Evolutionary conservation across 2,888 invertebrate species (phyloP).

Genomic region (Pristionchus fissidentatus): DNA sequence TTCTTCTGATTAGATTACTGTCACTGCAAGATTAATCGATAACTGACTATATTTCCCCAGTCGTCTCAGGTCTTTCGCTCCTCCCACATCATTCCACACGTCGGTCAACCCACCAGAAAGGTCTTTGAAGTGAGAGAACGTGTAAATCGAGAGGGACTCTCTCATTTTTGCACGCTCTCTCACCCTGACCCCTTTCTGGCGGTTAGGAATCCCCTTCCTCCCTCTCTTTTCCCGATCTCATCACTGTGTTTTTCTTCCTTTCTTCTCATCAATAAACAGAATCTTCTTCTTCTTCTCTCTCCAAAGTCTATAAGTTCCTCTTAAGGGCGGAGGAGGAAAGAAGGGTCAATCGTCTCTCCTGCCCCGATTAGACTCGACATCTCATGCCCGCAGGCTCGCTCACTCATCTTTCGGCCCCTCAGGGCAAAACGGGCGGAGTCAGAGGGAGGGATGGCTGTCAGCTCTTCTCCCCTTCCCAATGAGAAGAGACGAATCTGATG

Average conservation of each 20-base stretch:
- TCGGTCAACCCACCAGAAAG: no score
- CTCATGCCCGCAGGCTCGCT: background rate
- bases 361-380: background rate
- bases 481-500: background rate
- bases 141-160: background rate
- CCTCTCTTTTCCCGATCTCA: background rate
- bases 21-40: slow-evolving; percentile 53
- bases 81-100: no score
- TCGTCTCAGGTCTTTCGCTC: no score
- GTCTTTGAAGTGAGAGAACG: no score
- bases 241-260: background rate
- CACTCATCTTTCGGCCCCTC: background rate
- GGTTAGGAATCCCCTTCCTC: no score
- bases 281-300: background rate
- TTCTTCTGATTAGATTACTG: slow-evolving; percentile 54
- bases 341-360: background rate
- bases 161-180: background rate
- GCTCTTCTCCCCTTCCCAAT: no score
- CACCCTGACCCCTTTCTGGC: no score
- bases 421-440: slow-evolving; percentile 33
- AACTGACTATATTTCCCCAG: background rate
- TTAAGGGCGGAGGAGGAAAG: background rate
- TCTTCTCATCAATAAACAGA: slow-evolving; percentile 17
- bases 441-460: no score
- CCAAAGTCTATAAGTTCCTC: no score